A percentile compares a stretch with the other conserved stretches of the same genome.
phyloP scores from a whole-genome alignment of 1,140 invertebrate genomes.

The Tetraneura akinire region DNA sequence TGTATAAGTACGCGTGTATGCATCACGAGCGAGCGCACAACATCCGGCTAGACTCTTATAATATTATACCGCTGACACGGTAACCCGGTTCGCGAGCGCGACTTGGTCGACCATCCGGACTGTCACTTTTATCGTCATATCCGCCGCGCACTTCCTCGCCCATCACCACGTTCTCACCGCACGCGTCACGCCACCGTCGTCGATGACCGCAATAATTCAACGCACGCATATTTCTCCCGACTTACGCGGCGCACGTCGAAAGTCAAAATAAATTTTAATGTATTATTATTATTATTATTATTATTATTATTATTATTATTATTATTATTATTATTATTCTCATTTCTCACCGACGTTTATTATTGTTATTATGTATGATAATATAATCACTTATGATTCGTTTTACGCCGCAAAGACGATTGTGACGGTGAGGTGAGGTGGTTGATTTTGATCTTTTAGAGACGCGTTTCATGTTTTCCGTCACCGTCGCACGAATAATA shows the following conservation, averaged over 20 bases:
- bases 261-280: too few species aligned
- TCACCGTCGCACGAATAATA: neutral
- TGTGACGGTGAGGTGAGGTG: too few species aligned
- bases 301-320: too few species aligned
- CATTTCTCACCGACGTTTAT: too few species aligned
- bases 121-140: conserved; percentile 43
- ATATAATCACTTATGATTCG: conserved; percentile 34
- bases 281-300: too few species aligned
- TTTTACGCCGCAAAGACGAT: neutral
- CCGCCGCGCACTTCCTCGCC: conserved; percentile 1
- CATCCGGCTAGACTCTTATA: conserved; percentile 47
- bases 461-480: neutral
- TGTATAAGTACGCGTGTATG: neutral
- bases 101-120: conserved; percentile 44
- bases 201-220: too few species aligned
- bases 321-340: too few species aligned
- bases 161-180: neutral
- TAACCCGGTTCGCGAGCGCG: conserved; percentile 42
- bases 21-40: conserved; percentile 22
- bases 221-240: neutral
- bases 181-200: neutral
- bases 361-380: too few species aligned
- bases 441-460: neutral
- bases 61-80: conserved; percentile 31
- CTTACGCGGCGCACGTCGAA: neutral